A percentile compares a stretch with the other conserved stretches of the same genome.
phyloP scores from a whole-genome alignment of 2,113 vertebrate genomes.

The Meriones unguiculatus region DNA sequence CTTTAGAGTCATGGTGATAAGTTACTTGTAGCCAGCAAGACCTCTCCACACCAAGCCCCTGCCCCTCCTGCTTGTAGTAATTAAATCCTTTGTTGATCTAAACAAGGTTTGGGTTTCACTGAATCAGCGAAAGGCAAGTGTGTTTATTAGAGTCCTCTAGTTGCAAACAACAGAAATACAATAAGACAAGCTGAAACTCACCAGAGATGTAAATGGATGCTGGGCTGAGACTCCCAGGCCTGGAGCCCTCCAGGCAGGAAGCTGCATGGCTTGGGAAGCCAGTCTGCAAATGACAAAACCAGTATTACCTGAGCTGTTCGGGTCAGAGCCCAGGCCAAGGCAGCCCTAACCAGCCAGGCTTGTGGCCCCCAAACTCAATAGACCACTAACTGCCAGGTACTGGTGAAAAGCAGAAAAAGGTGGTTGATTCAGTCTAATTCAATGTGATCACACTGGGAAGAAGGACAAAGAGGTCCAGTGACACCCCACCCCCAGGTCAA shows the following conservation, averaged over 20 bases:
- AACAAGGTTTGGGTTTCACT: conserved; percentile 70
- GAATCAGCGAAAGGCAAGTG: conserved; percentile 71
- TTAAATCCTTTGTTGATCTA: conserved; percentile 74
- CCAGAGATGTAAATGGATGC: background rate
- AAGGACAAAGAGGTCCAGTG: background rate
- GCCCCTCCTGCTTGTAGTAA: conserved; percentile 51
- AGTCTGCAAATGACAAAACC: background rate
- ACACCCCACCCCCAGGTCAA: background rate
- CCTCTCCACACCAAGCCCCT: background rate
- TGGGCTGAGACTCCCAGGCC: background rate
- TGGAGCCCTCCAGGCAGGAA: background rate
- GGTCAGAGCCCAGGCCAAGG: background rate
- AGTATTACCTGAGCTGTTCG: too few relatives aligned
- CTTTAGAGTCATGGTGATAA: conserved; percentile 21
- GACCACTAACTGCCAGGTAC: background rate
- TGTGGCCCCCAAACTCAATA: background rate
- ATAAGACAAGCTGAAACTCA: conserved; percentile 46
- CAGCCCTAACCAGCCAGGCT: background rate
- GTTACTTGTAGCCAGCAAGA: background rate
- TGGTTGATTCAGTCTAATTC: background rate
- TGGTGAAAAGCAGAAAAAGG: background rate
- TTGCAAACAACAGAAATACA: conserved; percentile 51
- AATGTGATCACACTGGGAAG: too few relatives aligned
- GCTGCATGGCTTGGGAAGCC: background rate
- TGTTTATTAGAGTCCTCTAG: conserved; percentile 36